Evolutionary conservation across 2,888 invertebrate species (phyloP), one percentile per base, ranked within the genome.

Genomic region (Hetaerina titia): DNA sequence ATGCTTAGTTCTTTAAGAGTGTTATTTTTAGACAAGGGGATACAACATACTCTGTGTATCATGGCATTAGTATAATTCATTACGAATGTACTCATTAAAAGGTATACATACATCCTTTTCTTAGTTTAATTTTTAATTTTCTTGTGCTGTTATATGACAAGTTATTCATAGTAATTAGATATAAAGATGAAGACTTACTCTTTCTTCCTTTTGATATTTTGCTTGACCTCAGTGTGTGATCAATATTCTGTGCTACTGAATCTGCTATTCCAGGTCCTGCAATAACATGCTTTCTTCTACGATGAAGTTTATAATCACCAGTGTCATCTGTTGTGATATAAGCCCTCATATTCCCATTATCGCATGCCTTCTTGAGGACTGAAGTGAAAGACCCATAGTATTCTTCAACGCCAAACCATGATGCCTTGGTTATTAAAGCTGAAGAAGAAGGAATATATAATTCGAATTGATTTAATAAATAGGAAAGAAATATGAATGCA

Each of bases 391-490:
- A 97, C 2, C 97, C 97, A 96, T 98, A 98, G 97, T 98, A 99
- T 96, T 99, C 99, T 96, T 99, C 98, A 95, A 99, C 96, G 0
- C 99, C 99, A 57, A 98, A 97, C 97, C 98, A 98, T 95, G 98
- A 98, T 97, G 98, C 99, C 97, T 99, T 99, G 96, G 99, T 99
- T 95, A 99, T 98, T 97, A 99, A 98, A 96, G 98, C 98, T 98
- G 96, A 87, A 96, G 95, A 95, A 95, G 58, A 88, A 19, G 69
- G 22, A 90, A 60, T 5, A 31, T 57, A 60, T 19, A 25, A 31
- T 17, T 63, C 7, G 94, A 94, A 45, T 45, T 45, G 45, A 45
- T 45, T 4, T 2, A 45, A 45, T 45, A 2, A 45, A 45, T 45
- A 1, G 45, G 4, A 4, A 2, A 45, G 45, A 45, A 45, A 45